A percentile compares a stretch with the other conserved stretches of the same genome.
Conservation (phyloP, 1,140 invertebrate genomes). For the Ceratina calcarata region DNA sequence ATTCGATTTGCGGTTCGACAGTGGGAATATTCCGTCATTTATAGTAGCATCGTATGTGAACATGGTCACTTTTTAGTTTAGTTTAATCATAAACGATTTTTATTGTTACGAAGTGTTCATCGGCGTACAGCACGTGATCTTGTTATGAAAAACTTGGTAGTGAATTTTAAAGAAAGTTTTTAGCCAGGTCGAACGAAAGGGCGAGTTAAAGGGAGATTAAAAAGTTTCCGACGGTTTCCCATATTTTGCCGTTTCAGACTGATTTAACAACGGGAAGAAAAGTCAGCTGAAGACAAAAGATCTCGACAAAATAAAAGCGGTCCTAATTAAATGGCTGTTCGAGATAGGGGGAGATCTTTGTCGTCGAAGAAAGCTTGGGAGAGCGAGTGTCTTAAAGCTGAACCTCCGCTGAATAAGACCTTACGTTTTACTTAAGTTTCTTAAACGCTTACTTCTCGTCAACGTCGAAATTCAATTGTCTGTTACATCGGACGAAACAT, state of each 20-base stretch:
- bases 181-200: slow-evolving; percentile 32
- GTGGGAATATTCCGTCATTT: not conserved
- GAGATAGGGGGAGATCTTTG: slow-evolving; percentile 58
- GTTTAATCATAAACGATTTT: not conserved
- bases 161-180: not conserved
- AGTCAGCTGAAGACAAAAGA: slow-evolving; percentile 69
- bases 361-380: slow-evolving; percentile 43
- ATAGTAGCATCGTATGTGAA: not conserved
- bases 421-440: slow-evolving; percentile 37
- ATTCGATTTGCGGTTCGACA: not conserved
- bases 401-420: slow-evolving; percentile 39
- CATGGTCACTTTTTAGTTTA: not conserved
- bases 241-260: slow-evolving; percentile 48
- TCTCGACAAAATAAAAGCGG: slow-evolving; percentile 70
- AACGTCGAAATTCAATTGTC: not conserved
- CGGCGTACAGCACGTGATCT: too few relatives aligned
- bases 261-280: slow-evolving; percentile 60
- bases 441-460: not conserved
- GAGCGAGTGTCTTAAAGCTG: slow-evolving; percentile 58
- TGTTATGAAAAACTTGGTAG: too few relatives aligned
- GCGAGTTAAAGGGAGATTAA: slow-evolving; percentile 69
- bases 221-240: slow-evolving; percentile 64
- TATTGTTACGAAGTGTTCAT: too few relatives aligned
- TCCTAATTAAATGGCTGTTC: slow-evolving; percentile 76
- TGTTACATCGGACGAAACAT: not conserved